phyloP scores from a whole-genome alignment of 2,888 invertebrate genomes.

The Myopa tessellatipennis region DNA sequence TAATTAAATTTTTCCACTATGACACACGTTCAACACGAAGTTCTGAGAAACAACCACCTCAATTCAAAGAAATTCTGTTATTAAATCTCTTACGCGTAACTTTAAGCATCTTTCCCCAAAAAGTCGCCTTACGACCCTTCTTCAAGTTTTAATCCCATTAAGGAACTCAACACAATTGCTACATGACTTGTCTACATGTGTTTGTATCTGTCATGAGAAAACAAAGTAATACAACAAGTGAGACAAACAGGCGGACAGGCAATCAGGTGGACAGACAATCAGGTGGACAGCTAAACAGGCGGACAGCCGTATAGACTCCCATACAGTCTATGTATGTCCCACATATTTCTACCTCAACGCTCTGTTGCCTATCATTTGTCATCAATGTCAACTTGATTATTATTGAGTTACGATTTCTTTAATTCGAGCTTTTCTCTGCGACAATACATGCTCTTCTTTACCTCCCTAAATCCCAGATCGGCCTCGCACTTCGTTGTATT shows the following conservation, averaged over 20 bases:
- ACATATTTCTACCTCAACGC: slow-evolving; percentile 11
- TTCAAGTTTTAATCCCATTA: background rate
- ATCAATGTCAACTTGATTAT: slow-evolving; percentile 53
- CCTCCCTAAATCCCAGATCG: too few relatives aligned
- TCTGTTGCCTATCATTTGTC: slow-evolving; percentile 27
- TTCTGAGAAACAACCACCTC: too few relatives aligned
- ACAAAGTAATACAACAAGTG: background rate
- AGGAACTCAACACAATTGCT: background rate
- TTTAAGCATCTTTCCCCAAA: too few relatives aligned
- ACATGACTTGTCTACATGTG: too few relatives aligned
- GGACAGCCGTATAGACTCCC: background rate
- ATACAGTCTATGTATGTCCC: background rate
- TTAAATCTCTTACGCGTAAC: too few relatives aligned
- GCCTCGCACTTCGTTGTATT: too few relatives aligned
- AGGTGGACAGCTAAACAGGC: background rate
- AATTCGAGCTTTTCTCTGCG: background rate
- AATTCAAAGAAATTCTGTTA: too few relatives aligned
- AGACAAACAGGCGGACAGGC: background rate
- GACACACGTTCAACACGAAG: too few relatives aligned
- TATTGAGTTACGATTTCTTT: slow-evolving; percentile 46
- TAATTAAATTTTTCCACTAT: too few relatives aligned
- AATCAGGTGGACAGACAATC: background rate
- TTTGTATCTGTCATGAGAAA: background rate
- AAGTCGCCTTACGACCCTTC: too few relatives aligned
- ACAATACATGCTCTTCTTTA: too few relatives aligned